These are phyloP conservation scores for Borostomias antarcticus DNA, from an alignment of 2,797 vertebrate species.

Conservation along the genomic window DNA sequence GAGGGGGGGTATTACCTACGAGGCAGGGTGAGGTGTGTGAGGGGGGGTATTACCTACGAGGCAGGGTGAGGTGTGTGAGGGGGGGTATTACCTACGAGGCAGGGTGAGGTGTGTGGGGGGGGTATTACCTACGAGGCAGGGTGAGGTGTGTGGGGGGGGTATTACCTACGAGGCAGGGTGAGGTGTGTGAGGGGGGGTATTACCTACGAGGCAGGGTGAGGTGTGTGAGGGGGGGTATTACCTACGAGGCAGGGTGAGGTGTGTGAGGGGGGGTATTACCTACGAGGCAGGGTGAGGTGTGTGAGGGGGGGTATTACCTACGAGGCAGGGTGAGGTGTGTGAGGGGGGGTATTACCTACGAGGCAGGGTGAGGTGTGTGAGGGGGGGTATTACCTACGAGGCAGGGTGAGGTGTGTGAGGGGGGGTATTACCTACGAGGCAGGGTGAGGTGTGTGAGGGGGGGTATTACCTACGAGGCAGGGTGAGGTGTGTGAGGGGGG, in stretches of 20 bases:
- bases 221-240: too few relatives aligned
- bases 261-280: constrained; percentile 67
- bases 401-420: too few relatives aligned
- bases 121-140: constrained; percentile 26
- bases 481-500: constrained; percentile 62
- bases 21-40: constrained; percentile 55
- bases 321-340: too few relatives aligned
- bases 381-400: too few relatives aligned
- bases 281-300: too few relatives aligned
- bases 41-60: too few relatives aligned
- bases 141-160: constrained; percentile 64
- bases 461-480: constrained; percentile 27
- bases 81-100: constrained; percentile 84
- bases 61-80: too few relatives aligned
- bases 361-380: constrained; percentile 55
- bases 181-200: constrained; percentile 76
- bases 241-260: constrained; percentile 42
- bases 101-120: too few relatives aligned
- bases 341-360: constrained; percentile 28
- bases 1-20: constrained; percentile 28
- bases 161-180: too few relatives aligned
- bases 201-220: too few relatives aligned
- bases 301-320: constrained; percentile 82
- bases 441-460: too few relatives aligned
- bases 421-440: constrained; percentile 84